Evolutionary conservation across 2,113 vertebrate species (phyloP), one percentile per base, ranked within the genome.

Genomic region (Calyptommatus sinebrachiatus): DNA sequence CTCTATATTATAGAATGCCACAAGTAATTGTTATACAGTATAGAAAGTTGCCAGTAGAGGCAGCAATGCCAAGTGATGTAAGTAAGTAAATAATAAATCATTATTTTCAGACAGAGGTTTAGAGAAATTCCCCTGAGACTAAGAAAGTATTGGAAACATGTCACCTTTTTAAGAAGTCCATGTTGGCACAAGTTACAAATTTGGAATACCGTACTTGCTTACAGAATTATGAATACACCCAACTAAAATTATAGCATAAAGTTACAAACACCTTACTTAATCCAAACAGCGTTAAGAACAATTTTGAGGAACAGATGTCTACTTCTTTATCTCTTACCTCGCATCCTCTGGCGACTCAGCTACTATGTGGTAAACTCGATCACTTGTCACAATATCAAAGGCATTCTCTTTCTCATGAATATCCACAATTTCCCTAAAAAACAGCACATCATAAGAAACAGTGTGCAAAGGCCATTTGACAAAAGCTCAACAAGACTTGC

Each of bases 341-440:
- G 97, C 97, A 80, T 98, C 97, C 83, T 98, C 97, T 46, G 97
- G 97, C 6, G 97, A 97, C 91, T 98, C 97, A 0, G 97, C 97
- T 18, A 97, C 96, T 81, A 98, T 96, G 81, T 98, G 97, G 88
- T 97, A 98, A 28, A 97, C 95, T 88, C 97, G 94, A 76, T 98
- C 97, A 20, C 96, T 95, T 0, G 97, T 98, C 87, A 98, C 96
- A 5, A 98, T 89, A 91, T 98, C 97, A 89, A 98, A 89, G 65
- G 97, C 97, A 4, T 98, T 98, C 90, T 98, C 97, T 89, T 98
- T 98, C 81, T 98, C 97, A 2, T 97, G 97, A 79, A 98, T 98
- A 84, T 98, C 96, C 80, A 98, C 96, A 28, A 98, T 97, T 88
- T 97, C 97, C 80, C 97, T 98, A 93, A 45, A 94, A 92, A 10